Base-by-base conservation (phyloP, 2,113 vertebrate genomes). In the Amphiprion ocellaris region DNA sequence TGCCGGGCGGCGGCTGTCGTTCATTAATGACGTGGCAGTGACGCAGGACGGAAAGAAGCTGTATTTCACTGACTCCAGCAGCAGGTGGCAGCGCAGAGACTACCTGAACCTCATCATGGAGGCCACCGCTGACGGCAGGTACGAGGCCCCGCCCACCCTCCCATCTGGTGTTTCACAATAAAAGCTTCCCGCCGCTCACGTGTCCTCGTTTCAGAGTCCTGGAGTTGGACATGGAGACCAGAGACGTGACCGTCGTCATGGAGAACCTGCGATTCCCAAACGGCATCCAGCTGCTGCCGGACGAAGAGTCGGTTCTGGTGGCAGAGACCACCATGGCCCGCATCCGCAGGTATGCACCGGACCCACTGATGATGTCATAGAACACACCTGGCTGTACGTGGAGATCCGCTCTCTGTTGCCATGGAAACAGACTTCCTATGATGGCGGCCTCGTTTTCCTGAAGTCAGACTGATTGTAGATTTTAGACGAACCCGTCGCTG, bases 1-100 rank as follows among this genome's bases (percentile, higher is more conserved):
- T 16, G 96, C 95, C 15, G 98, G 97, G 54, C 96, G 96, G 81
- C 96, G 93, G 55, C 33, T 99, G 92, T 96, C 96, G 0, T 98
- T 99, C 89, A 88, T 99, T 53, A 99, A 99, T 4, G 98, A 99
- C 67, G 94, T 99, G 61, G 92, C 96, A 1, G 84, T 99, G 77
- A 99, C 97, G 4, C 93, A 28, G 52, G 97, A 99, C 33, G 98
- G 98, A 10, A 97, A 94, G 85, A 99, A 98, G 89, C 93, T 99
- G 88, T 99, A 96, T 83, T 99, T 99, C 90, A 99, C 96, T 0
- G 97, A 97, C 84, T 99, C 98, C 64, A 98, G 97, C 94, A 98
- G 96, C 93, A 98, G 96, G 83, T 99, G 98, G 98, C 96, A 98
- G 89, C 96, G 97, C 82, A 92, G 90, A 63, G 96, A 99, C 87